These are phyloP conservation scores for Coregonus ussuriensis DNA, from an alignment of 2,797 vertebrate species.

Conservation along the genomic window DNA sequence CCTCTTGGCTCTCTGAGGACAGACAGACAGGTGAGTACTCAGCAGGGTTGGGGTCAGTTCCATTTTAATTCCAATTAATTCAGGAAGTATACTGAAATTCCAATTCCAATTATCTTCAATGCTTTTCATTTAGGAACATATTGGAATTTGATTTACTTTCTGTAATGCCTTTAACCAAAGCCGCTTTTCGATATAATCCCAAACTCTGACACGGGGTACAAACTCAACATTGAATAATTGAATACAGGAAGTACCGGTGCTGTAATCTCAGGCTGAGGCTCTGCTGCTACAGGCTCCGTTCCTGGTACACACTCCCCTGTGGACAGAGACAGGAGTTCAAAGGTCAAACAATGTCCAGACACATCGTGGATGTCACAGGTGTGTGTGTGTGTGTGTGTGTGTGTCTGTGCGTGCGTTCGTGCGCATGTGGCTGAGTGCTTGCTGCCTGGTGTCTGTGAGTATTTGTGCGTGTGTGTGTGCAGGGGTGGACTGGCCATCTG, in stretches of 20 bases:
- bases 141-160: too few relatives aligned
- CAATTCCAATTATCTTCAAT: neutral
- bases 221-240: neutral
- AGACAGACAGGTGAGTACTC: constrained; percentile 4
- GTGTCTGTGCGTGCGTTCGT: neutral
- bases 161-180: neutral
- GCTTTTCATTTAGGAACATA: neutral
- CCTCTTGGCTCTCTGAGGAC: constrained; percentile 24
- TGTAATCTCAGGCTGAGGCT: neutral
- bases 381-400: neutral
- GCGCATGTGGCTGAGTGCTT: neutral
- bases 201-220: too few relatives aligned
- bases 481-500: neutral
- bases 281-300: neutral
- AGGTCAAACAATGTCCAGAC: neutral
- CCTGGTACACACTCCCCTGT: constrained; percentile 13
- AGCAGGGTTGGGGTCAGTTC: neutral
- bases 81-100: neutral
- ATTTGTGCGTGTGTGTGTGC: neutral
- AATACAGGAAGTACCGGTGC: neutral
- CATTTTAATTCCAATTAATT: neutral
- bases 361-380: too few relatives aligned
- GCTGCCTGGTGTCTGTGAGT: neutral
- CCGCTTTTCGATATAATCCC: too few relatives aligned
- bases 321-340: neutral